A percentile compares a stretch with the other conserved stretches of the same genome.
Evolutionary conservation across 2,113 vertebrate genomes (phyloP).

Genomic region (Sapajus apella): DNA sequence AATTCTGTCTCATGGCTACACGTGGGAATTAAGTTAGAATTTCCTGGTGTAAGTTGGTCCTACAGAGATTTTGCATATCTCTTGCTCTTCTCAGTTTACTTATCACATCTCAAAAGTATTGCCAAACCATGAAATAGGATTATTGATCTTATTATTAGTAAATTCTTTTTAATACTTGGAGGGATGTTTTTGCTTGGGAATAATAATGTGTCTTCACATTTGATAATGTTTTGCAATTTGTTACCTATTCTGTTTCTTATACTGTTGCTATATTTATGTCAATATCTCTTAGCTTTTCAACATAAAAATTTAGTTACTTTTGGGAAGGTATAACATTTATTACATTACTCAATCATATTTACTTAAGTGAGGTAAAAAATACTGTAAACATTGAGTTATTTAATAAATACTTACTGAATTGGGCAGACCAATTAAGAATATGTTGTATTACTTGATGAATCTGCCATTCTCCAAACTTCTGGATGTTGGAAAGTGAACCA

Average conservation of each 20-base stretch:
- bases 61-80: slow-evolving; percentile 3
- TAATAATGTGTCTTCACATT: slow-evolving; percentile 30
- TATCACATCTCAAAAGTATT: not conserved
- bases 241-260: not conserved
- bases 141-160: slow-evolving; percentile 15
- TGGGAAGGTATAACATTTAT: not conserved
- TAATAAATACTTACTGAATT: not conserved
- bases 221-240: slow-evolving; percentile 5
- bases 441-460: not conserved
- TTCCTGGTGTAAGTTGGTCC: slow-evolving; percentile 41
- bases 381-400: not conserved
- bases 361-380: not conserved
- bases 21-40: slow-evolving; percentile 64
- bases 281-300: not conserved
- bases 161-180: slow-evolving; percentile 44
- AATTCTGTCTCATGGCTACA: slow-evolving; percentile 41
- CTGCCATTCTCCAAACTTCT: not conserved
- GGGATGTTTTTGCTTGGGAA: not conserved
- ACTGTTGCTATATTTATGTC: not conserved
- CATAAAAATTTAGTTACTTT: not conserved
- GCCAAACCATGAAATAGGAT: slow-evolving; percentile 53
- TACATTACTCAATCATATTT: not conserved
- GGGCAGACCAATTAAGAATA: not conserved
- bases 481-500: not conserved
- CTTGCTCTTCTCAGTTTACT: not conserved